phyloP scores from a whole-genome alignment of 2,113 vertebrate genomes.

The Sander lucioperca region DNA sequence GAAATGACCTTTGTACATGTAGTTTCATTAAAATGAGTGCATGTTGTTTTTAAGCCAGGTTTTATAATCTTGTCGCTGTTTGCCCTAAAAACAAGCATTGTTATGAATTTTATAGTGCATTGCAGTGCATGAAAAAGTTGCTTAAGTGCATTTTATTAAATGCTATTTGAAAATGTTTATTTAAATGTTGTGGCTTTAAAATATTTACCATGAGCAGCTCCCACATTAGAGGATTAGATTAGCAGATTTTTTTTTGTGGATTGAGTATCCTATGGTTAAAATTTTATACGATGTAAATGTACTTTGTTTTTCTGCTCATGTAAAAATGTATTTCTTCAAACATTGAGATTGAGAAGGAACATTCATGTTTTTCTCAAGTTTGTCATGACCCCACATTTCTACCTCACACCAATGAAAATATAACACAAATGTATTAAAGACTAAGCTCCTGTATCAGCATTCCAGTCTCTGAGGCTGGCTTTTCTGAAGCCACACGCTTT shows the following conservation, averaged over 20 bases:
- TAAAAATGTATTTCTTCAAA: constrained; percentile 56
- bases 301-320: constrained; percentile 36
- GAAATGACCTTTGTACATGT: constrained; percentile 82
- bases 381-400: constrained; percentile 77
- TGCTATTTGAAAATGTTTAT: constrained; percentile 87
- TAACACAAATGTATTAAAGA: constrained; percentile 67
- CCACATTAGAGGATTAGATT: constrained; percentile 84
- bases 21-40: constrained; percentile 87
- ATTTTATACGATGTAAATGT: constrained; percentile 67
- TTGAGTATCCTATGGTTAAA: constrained; percentile 34
- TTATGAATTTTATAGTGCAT: constrained; percentile 94
- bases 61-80: constrained; percentile 89
- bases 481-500: constrained; percentile 58
- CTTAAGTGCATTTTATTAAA: constrained; percentile 95
- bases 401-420: constrained; percentile 73
- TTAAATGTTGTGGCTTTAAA: constrained; percentile 90
- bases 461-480: constrained; percentile 65
- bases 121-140: constrained; percentile 92
- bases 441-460: constrained; percentile 70
- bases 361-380: constrained; percentile 56
- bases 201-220: constrained; percentile 85
- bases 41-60: constrained; percentile 89
- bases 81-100: constrained; percentile 88
- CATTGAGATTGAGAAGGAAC: constrained; percentile 35
- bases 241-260: constrained; percentile 39